These are phyloP conservation scores for Myotis findleyi DNA, from an alignment of 2,797 vertebrate genomes.

Conservation along the genomic window DNA sequence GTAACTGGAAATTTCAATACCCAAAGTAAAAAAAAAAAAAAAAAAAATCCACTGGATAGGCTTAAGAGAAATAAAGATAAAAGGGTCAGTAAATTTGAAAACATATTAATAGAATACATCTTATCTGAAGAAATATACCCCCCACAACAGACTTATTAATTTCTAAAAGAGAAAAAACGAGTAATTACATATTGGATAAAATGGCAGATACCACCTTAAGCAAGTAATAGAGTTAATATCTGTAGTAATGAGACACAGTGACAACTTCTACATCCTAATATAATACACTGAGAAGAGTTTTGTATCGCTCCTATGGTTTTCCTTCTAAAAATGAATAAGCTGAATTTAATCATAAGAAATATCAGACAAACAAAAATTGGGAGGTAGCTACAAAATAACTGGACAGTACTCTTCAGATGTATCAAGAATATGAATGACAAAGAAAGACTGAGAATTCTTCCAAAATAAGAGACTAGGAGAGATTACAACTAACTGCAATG, in stretches of 20 bases:
- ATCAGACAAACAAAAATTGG: not conserved
- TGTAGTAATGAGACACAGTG: not conserved
- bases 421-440: not conserved
- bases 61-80: not conserved
- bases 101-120: not conserved
- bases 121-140: not conserved
- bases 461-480: not conserved
- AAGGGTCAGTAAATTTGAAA: not conserved
- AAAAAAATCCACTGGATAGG: not conserved
- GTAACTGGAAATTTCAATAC: not conserved
- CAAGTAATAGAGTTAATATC: not conserved
- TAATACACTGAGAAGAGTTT: not conserved
- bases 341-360: not conserved
- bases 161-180: not conserved
- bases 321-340: not conserved
- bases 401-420: not conserved
- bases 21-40: not conserved
- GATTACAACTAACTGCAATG: not conserved
- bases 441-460: not conserved
- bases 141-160: not conserved
- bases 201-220: not conserved
- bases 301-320: not conserved
- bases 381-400: not conserved
- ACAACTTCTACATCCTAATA: not conserved
- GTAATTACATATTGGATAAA: not conserved